Evolutionary conservation across 2,888 invertebrate genomes (phyloP).

Genomic region (Timandra comae): DNA sequence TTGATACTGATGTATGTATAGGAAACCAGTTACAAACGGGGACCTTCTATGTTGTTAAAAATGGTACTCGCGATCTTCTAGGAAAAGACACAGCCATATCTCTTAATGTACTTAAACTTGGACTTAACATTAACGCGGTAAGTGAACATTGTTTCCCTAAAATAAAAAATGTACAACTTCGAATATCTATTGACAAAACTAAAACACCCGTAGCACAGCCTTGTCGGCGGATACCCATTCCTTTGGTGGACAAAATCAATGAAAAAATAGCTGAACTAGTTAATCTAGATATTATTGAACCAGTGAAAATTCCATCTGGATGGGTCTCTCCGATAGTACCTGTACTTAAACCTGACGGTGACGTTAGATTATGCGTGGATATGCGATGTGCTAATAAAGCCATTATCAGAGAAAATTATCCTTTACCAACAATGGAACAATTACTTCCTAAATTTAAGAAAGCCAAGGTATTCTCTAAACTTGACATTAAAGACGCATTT

Average conservation of each 20-base stretch:
- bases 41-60: too few species aligned
- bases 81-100: too few species aligned
- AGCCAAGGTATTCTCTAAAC: constrained; percentile 7
- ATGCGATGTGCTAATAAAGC: constrained; percentile 29
- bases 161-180: constrained; percentile 12
- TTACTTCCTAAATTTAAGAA: constrained; percentile 9
- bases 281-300: constrained; percentile 20
- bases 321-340: constrained; percentile 26
- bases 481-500: constrained; percentile 13
- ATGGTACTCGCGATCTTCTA: too few species aligned
- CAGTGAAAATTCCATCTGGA: constrained; percentile 13
- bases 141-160: too few species aligned
- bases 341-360: constrained; percentile 20
- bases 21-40: too few species aligned
- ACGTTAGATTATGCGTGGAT: constrained; percentile 24
- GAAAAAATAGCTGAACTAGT: constrained; percentile 18
- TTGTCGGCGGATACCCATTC: constrained; percentile 11
- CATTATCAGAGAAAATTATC: constrained; percentile 26
- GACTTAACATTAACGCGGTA: too few species aligned
- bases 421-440: constrained; percentile 26
- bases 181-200: constrained; percentile 9
- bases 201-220: constrained; percentile 14
- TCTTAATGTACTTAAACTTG: too few species aligned
- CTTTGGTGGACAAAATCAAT: constrained; percentile 11
- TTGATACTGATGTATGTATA: too few species aligned